Evolutionary conservation across 2,797 vertebrate species (phyloP).

Genomic region (Bovichtus variegatus): DNA sequence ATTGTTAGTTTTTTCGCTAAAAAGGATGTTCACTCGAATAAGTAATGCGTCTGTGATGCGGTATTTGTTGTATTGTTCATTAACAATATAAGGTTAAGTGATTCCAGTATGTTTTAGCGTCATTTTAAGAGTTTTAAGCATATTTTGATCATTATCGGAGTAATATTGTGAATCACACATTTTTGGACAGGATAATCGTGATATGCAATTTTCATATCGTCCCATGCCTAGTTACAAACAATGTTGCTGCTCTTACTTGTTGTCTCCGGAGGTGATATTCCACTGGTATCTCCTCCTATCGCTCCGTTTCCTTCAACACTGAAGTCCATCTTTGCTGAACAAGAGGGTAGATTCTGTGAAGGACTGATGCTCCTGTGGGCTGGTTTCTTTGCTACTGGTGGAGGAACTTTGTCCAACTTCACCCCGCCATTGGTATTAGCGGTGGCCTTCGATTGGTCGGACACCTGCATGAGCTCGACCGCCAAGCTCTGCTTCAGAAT

Average conservation of each 20-base stretch:
- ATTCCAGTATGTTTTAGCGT: no score
- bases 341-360: slow-evolving; percentile 55
- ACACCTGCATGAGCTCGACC: slow-evolving; percentile 89
- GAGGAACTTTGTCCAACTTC: slow-evolving; percentile 90
- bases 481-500: slow-evolving; percentile 90
- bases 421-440: slow-evolving; percentile 70
- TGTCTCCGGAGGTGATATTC: slow-evolving; percentile 71
- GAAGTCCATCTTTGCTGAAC: slow-evolving; percentile 70
- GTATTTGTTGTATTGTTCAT: no score
- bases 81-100: no score
- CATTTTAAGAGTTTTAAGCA: no score
- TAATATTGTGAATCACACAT: no score
- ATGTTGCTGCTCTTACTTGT: slow-evolving; percentile 75
- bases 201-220: no score
- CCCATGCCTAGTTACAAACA: not conserved
- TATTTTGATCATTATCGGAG: no score
- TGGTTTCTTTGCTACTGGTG: slow-evolving; percentile 95
- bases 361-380: slow-evolving; percentile 55
- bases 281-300: slow-evolving; percentile 49
- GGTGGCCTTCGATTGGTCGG: slow-evolving; percentile 80
- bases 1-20: no score
- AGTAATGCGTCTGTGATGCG: no score
- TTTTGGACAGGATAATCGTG: no score
- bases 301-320: slow-evolving; percentile 75
- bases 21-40: no score